Percentiles rank a stretch among this genome's conserved stretches.
Evolutionary conservation across 2,113 vertebrate genomes (phyloP).

Genomic region (Pachycephala philippinensis): DNA sequence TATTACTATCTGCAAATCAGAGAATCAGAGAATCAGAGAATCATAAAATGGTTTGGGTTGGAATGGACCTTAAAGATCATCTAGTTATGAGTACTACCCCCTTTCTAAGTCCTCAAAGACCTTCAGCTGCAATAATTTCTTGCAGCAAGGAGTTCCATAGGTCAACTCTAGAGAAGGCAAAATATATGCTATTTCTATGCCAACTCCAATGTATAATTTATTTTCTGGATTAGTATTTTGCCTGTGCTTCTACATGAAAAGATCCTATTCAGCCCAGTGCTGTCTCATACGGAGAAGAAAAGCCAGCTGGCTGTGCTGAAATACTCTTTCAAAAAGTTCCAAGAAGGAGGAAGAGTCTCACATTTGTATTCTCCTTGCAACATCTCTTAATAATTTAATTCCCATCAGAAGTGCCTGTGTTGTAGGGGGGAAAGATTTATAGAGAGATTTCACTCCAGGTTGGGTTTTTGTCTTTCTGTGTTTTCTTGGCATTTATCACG

Average conservation of each 20-base stretch:
- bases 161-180: neutral
- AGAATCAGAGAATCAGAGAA: neutral
- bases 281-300: conserved; percentile 39
- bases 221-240: conserved; percentile 48
- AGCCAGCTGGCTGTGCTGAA: conserved; percentile 45
- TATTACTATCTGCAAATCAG: neutral
- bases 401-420: conserved; percentile 77
- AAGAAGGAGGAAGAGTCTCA: conserved; percentile 55
- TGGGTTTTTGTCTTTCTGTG: conserved; percentile 84
- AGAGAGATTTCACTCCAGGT: conserved; percentile 84
- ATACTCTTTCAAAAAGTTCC: conserved; percentile 55
- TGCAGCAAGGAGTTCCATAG: conserved; percentile 44
- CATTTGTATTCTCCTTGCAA: conserved; percentile 81
- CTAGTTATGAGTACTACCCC: neutral
- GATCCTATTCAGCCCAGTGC: conserved; percentile 6
- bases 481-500: conserved; percentile 88
- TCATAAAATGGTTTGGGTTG: neutral
- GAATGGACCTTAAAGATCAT: neutral
- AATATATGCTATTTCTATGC: conserved; percentile 22
- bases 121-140: conserved; percentile 17
- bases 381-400: conserved; percentile 85
- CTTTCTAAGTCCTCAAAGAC: neutral
- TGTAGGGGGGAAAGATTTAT: conserved; percentile 77
- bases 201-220: conserved; percentile 43
- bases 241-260: conserved; percentile 25